Percentiles rank a stretch among this genome's conserved stretches.
Evolutionary conservation across 2,113 vertebrate genomes (phyloP).

Genomic region (Archocentrus centrarchus): DNA sequence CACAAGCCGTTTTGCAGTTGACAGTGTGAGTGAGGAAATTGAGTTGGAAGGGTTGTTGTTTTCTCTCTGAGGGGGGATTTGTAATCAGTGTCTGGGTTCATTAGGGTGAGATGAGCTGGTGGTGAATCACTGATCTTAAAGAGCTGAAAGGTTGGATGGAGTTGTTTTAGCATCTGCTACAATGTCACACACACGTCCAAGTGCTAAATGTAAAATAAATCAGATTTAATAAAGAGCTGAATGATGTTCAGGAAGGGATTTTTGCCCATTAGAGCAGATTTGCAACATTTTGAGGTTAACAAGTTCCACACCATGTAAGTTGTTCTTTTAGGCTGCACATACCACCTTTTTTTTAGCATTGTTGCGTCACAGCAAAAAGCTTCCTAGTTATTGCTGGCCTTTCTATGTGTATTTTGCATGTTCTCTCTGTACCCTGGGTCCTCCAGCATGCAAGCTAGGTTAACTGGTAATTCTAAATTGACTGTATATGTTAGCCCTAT

Average conservation of each 20-base stretch:
- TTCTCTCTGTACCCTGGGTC: not conserved
- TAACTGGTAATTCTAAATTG: too few relatives aligned
- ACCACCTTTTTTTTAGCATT: not conserved
- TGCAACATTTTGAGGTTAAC: not conserved
- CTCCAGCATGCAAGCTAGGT: not conserved
- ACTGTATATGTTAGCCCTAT: not conserved
- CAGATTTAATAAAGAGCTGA: too few relatives aligned
- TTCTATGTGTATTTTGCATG: not conserved
- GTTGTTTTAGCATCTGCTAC: conserved; percentile 8
- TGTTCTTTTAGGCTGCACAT: not conserved
- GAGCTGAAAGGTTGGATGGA: conserved; percentile 3
- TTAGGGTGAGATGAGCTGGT: conserved; percentile 47
- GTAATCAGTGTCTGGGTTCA: conserved; percentile 61
- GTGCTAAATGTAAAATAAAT: not conserved
- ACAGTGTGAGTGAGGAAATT: conserved; percentile 47
- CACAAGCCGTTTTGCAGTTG: conserved; percentile 23
- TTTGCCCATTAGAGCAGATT: not conserved
- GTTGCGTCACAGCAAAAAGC: not conserved
- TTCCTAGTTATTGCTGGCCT: not conserved
- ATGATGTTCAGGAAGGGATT: not conserved
- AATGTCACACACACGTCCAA: not conserved
- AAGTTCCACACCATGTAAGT: not conserved
- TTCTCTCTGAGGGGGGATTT: conserved; percentile 43
- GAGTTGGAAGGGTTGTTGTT: conserved; percentile 41
- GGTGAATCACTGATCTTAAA: conserved; percentile 49